Evolutionary conservation across 2,113 vertebrate species (phyloP).

Genomic region (Hyperoodon ampullatus): DNA sequence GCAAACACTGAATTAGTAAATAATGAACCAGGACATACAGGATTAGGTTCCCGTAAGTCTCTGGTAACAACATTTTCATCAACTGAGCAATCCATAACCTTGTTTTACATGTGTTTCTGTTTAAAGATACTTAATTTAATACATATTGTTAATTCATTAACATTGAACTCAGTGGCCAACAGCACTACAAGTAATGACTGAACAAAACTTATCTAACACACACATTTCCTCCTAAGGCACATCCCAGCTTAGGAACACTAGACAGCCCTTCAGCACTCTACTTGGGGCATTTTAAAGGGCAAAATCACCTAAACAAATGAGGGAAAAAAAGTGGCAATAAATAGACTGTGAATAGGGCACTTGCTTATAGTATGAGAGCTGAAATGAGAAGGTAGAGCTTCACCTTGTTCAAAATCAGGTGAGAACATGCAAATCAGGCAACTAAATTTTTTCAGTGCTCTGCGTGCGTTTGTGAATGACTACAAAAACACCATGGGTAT

Average conservation of each 20-base stretch:
- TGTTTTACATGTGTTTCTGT: not conserved
- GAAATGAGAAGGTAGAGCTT: not conserved
- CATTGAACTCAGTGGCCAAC: not conserved
- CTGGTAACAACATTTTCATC: not conserved
- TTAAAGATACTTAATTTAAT: not conserved
- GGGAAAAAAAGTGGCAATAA: not conserved
- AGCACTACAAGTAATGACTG: not conserved
- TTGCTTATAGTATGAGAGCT: not conserved
- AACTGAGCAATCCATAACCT: not conserved
- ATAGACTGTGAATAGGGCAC: not conserved
- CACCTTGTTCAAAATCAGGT: not conserved
- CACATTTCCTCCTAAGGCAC: not conserved
- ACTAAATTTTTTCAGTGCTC: not conserved
- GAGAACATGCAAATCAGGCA: not conserved
- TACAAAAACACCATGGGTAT: not conserved
- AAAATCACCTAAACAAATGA: not conserved
- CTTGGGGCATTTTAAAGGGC: not conserved
- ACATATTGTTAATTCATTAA: not conserved
- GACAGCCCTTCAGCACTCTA: not conserved
- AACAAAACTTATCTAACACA: not conserved
- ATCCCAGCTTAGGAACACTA: not conserved
- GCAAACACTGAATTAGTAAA: not conserved
- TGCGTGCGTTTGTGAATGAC: not conserved
- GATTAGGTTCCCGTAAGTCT: not conserved
- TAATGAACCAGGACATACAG: not conserved